Evolutionary conservation across 2,113 vertebrate genomes (phyloP), one percentile per base, ranked within the genome.

Genomic region (Syrmaticus mikado): DNA sequence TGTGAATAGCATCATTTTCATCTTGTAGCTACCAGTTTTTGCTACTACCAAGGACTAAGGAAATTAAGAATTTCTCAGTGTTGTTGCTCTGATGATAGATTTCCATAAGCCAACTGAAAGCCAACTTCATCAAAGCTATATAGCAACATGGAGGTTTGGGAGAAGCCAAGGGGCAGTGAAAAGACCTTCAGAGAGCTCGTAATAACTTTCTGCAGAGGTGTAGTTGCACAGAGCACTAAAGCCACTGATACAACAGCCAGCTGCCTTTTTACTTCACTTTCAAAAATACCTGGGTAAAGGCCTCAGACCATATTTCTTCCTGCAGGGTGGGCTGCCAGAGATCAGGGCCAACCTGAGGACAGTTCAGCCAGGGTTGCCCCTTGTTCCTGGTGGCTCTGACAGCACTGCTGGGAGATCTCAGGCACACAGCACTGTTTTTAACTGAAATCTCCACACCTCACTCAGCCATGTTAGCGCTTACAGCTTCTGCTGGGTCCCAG

Each of bases 391-490:
- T 2, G 0, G n/a, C 24, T 43, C 72, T 65, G 52, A 21, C 8
- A 17, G 28, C 3, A 6, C 34, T 25, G 19, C 2, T 2, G 46
- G 46, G 38, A 79, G 13, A 24, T 0, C 1, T 13, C 27, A 17
- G 45, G 67, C 67, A 57, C 27, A 38, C 0, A 0, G 32, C 60
- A 27, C 53, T 57, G 22, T 12, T 52, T 27, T 80, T 18, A 25
- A 73, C 14, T 6, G 1, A 0, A n/a, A 24, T 21, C 15, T 66
- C 62, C 28, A 7, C 5, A 5, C 15, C 45, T 27, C 4, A 0
- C 45, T 27, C 4, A 0, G 24, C 2, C 10, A 19, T 34, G 65
- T 5, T 0, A 0, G 17, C 0, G 0, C 28, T 0, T 28, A 0
- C 61, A 28, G 67, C 27, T n/a, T 22, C 27, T 1, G 0, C 10